Evolutionary conservation across 2,113 vertebrate species (phyloP).

Genomic region (Chaenocephalus aceratus): DNA sequence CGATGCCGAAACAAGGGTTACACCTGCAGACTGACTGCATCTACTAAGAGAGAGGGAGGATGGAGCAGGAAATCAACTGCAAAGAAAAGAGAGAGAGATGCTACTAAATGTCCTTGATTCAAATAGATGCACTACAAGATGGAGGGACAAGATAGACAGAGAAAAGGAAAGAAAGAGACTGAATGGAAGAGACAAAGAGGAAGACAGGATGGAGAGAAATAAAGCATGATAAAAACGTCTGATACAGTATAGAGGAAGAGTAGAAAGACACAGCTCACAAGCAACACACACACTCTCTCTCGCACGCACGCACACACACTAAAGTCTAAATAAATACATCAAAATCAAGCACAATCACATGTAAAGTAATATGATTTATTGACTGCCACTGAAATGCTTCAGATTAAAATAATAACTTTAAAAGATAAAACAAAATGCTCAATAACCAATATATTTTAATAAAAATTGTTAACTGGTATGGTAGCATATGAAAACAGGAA

Average conservation of each 20-base stretch:
- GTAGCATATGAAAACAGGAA: not conserved
- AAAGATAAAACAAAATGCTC: too few species aligned
- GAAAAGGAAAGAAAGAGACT: constrained; percentile 14
- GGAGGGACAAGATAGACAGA: constrained; percentile 10
- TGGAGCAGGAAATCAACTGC: not conserved
- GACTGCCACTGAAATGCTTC: not conserved
- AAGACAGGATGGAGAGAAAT: not conserved
- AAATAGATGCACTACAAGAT: constrained; percentile 56
- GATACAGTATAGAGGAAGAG: not conserved
- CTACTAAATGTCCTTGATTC: constrained; percentile 46
- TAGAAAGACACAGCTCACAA: not conserved
- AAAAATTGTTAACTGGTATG: not conserved
- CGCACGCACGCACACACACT: too few species aligned
- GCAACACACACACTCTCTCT: not conserved
- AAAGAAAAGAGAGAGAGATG: constrained; percentile 12
- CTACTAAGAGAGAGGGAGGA: not conserved
- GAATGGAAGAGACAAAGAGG: constrained; percentile 25
- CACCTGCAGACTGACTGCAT: not conserved
- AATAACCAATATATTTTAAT: not conserved
- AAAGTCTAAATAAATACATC: too few species aligned
- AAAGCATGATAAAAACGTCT: not conserved
- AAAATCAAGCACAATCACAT: not conserved
- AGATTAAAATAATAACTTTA: not conserved
- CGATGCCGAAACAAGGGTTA: not conserved
- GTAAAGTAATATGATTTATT: not conserved